phyloP scores from a whole-genome alignment of 2,888 invertebrate genomes.

The Cheilosia urbana region DNA sequence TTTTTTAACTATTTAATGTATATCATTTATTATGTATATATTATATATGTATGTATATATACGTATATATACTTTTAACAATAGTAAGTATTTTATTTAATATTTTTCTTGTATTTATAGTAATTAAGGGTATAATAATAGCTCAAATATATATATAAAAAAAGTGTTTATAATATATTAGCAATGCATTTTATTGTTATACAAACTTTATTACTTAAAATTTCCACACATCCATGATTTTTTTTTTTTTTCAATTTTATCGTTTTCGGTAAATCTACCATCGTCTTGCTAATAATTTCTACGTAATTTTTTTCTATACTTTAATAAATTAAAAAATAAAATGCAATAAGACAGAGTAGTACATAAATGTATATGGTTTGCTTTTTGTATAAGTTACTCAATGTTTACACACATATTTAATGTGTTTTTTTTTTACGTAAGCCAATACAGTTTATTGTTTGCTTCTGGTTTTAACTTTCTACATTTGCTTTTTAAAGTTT shows the following conservation, averaged over 20 bases:
- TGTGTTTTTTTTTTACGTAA: conserved; percentile 33
- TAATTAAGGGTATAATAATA: conserved; percentile 54
- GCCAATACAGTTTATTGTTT: conserved; percentile 61
- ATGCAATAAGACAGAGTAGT: conserved; percentile 47
- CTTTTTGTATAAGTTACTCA: conserved; percentile 24
- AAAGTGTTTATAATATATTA: conserved; percentile 59
- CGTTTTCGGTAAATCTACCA: conserved; percentile 50
- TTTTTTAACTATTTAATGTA: conserved; percentile 73
- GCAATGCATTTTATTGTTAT: conserved; percentile 58
- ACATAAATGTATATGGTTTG: conserved; percentile 17
- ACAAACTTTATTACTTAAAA: conserved; percentile 42
- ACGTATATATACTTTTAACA: conserved; percentile 73
- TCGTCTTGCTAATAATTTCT: conserved; percentile 25
- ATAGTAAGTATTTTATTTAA: conserved; percentile 71
- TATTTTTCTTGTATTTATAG: conserved; percentile 63
- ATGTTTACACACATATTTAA: conserved; percentile 6
- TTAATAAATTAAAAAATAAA: conserved; percentile 46
- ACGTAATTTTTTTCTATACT: conserved; percentile 22
- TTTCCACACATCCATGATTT: conserved; percentile 25
- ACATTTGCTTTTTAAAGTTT: conserved; percentile 45
- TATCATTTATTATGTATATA: conserved; percentile 58
- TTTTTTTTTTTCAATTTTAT: conserved; percentile 57
- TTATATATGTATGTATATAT: conserved; percentile 63
- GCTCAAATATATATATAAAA: conserved; percentile 67
- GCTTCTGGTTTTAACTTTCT: conserved; percentile 41